These are phyloP conservation scores for Drosophila antonietae DNA, from an alignment of 2,888 invertebrate genomes.

Conservation along the genomic window DNA sequence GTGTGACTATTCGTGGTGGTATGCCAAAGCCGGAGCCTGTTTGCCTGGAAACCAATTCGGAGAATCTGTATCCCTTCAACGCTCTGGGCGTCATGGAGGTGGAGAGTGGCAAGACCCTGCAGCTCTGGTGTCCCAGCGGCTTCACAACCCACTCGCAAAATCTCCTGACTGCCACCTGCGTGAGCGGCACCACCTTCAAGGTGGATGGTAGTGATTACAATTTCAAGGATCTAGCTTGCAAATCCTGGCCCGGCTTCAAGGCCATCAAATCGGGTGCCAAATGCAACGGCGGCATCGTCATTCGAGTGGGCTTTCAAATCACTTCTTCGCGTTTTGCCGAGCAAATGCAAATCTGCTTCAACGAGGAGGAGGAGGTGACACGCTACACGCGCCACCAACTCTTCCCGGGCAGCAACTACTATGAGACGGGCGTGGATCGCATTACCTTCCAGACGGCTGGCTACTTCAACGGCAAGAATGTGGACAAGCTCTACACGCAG, in stretches of 20 bases:
- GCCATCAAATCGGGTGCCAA: conserved; percentile 71
- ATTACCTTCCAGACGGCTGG: conserved; percentile 81
- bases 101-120: conserved; percentile 65
- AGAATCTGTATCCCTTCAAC: conserved; percentile 75
- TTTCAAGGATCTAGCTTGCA: conserved; percentile 83
- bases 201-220: conserved; percentile 67
- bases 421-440: conserved; percentile 84
- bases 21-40: conserved; percentile 86
- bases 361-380: conserved; percentile 83
- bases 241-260: conserved; percentile 76
- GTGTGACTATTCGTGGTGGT: conserved; percentile 71
- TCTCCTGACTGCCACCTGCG: conserved; percentile 79
- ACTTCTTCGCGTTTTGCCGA: conserved; percentile 79
- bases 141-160: conserved; percentile 65
- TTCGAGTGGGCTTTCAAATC: conserved; percentile 84
- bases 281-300: conserved; percentile 80
- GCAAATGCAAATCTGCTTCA: conserved; percentile 84
- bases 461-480: conserved; percentile 81
- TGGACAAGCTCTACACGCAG: conserved; percentile 83
- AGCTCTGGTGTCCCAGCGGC: conserved; percentile 80
- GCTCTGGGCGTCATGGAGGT: conserved; percentile 74
- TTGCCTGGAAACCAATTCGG: conserved; percentile 84
- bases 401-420: conserved; percentile 84
- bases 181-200: conserved; percentile 75
- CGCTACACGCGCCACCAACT: conserved; percentile 84